These are phyloP conservation scores for Sinopyrophorus schimmeli DNA, from an alignment of 2,888 invertebrate species.

Conservation along the genomic window DNA sequence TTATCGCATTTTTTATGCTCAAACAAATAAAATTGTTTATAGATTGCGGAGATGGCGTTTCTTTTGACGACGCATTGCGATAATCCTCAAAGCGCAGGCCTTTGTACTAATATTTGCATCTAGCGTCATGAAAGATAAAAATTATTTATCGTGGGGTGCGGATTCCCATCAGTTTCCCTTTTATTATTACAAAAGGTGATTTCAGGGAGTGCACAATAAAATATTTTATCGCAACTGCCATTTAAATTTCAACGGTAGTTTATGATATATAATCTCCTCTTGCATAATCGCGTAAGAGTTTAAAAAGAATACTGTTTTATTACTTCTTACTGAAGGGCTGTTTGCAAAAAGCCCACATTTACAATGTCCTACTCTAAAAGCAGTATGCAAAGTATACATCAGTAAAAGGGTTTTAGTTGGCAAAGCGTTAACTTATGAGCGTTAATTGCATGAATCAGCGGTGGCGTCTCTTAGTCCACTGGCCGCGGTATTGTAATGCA, in stretches of 20 bases:
- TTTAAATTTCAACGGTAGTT: constrained; percentile 41
- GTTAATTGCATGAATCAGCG: constrained; percentile 39
- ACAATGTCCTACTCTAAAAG: neutral
- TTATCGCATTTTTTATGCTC: constrained; percentile 39
- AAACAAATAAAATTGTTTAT: constrained; percentile 49
- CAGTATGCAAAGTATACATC: constrained; percentile 4
- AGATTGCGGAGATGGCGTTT: constrained; percentile 39
- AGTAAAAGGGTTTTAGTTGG: constrained; percentile 29
- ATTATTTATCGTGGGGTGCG: constrained; percentile 43
- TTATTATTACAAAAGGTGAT: constrained; percentile 48
- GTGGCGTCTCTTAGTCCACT: constrained; percentile 36
- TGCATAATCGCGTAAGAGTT: constrained; percentile 27
- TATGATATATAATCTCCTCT: constrained; percentile 40
- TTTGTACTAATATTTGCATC: constrained; percentile 42
- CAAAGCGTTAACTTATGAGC: constrained; percentile 33
- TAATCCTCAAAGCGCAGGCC: constrained; percentile 29
- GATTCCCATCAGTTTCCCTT: constrained; percentile 41
- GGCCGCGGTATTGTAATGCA: constrained; percentile 40
- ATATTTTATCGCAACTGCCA: constrained; percentile 43
- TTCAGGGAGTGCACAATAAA: constrained; percentile 44
- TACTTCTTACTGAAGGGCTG: no score
- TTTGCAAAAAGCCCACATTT: neutral
- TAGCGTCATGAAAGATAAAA: constrained; percentile 45
- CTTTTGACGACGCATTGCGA: constrained; percentile 33
- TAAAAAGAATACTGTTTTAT: constrained; percentile 25